These are phyloP conservation scores for Hydroisotoma schaefferi DNA, from an alignment of 2,888 invertebrate species.

Conservation along the genomic window DNA sequence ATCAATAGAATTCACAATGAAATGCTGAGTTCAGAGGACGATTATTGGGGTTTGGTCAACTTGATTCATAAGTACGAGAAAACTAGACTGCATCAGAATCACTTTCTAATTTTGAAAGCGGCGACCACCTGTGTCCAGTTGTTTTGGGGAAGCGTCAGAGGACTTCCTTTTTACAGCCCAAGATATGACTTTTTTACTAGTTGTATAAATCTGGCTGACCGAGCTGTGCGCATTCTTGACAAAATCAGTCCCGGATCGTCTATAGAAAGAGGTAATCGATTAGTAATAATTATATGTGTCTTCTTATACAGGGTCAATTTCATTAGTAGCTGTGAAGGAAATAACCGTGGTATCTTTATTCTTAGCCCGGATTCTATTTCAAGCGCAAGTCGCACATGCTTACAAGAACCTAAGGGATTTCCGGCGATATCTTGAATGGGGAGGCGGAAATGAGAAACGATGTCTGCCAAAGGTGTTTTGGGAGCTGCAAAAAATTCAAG, in stretches of 20 bases:
- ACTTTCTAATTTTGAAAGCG: constrained; percentile 28
- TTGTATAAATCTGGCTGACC: not conserved
- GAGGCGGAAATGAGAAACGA: not conserved
- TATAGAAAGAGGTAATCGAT: constrained; percentile 18
- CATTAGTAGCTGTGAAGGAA: not conserved
- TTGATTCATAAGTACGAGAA: constrained; percentile 12
- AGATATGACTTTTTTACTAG: constrained; percentile 17
- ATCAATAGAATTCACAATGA: constrained; percentile 20
- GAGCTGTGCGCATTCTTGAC: constrained; percentile 13
- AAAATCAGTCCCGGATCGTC: constrained; percentile 24
- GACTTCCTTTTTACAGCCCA: constrained; percentile 16
- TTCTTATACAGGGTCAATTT: not conserved
- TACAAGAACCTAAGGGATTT: constrained; percentile 9
- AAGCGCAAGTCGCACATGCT: constrained; percentile 6
- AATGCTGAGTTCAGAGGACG: constrained; percentile 10
- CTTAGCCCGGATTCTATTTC: constrained; percentile 12
- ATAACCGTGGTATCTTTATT: not conserved
- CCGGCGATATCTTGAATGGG: constrained; percentile 11
- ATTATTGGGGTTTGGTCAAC: constrained; percentile 13
- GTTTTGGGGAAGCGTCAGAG: constrained; percentile 21
- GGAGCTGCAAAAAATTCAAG: constrained; percentile 21
- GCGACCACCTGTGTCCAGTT: constrained; percentile 14
- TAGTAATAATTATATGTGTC: not conserved
- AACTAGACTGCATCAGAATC: constrained; percentile 19
- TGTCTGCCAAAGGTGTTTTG: constrained; percentile 21